Evolutionary conservation across 2,113 vertebrate genomes (phyloP), one percentile per base, ranked within the genome.

Genomic region (Procapra przewalskii): DNA sequence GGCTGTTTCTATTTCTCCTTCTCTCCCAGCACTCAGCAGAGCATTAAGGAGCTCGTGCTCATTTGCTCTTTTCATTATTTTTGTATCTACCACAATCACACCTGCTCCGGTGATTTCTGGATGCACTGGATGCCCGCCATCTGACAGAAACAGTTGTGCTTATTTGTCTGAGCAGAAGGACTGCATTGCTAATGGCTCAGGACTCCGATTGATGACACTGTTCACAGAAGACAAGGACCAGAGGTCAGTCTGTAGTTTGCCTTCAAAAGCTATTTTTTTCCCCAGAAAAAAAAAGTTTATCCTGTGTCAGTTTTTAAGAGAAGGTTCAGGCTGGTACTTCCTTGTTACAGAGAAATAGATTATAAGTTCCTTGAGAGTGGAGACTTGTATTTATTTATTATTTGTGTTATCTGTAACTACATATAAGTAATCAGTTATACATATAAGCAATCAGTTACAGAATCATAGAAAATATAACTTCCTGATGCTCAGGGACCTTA

Each of bases 71-170:
- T 45, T 88, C 57, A 90, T 62, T 92, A 95, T 29, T 98, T 98
- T 96, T 96, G 48, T 45, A 25, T 52, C 59, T 57, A 36, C n/a
- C 55, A 79, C 82, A 93, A 91, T 88, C 55, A 93, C 79, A 94
- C 83, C 87, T 97, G 94, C 81, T 95, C 77, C 36, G 71, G 91
- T 80, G 75, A 91, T 43, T 96, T 94, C 89, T 43, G 79, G 59
- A 62, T 33, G 9, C 11, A 1, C 55, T 87, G 87, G 54, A 43
- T 29, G 31, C 75, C 59, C 0, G 3, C 85, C 54, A 48, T 48
- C 52, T 95, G 93, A 97, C 77, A 43, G 55, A 15, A 97, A 84
- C 57, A 82, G 80, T 83, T 97, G 97, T 64, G 67, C 27, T 77
- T 57, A 62, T 82, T 60, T 96, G 85, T 57, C 71, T 83, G 85